These are phyloP conservation scores for Ariolimax columbianus DNA, from an alignment of 2,888 invertebrate genomes.

Conservation along the genomic window DNA sequence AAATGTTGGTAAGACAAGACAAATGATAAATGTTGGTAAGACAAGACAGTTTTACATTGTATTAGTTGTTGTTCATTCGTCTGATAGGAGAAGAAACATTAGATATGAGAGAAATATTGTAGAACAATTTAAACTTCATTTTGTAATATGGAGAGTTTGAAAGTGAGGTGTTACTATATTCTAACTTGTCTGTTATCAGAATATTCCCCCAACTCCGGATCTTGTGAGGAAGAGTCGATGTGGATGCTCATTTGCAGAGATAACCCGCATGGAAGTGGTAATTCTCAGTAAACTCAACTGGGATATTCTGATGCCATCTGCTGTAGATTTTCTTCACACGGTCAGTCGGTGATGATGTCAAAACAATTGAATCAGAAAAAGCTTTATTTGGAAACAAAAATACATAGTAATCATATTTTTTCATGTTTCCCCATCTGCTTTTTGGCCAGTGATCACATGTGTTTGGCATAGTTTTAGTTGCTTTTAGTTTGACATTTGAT, in stretches of 20 bases:
- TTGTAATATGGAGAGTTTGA: not conserved
- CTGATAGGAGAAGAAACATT: not conserved
- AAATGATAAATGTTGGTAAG: no score
- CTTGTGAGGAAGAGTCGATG: conserved; percentile 82
- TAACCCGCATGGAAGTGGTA: conserved; percentile 90
- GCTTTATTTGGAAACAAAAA: no score
- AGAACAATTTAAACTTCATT: not conserved
- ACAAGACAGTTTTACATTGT: no score
- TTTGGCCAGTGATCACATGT: no score
- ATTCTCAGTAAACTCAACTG: conserved; percentile 84
- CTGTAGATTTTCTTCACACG: conserved; percentile 77
- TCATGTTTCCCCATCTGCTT: no score
- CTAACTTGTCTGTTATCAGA: conserved; percentile 62
- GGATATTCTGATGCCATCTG: conserved; percentile 71
- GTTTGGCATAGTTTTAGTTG: no score
- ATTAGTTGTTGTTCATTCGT: no score
- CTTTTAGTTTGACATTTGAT: no score
- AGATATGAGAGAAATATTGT: not conserved
- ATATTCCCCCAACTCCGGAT: conserved; percentile 77
- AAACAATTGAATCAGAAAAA: not conserved
- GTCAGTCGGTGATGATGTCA: conserved; percentile 62
- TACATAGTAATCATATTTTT: no score
- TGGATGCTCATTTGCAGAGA: conserved; percentile 90
- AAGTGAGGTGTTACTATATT: conserved; percentile 67
- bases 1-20: no score